Base-by-base conservation (phyloP, 2,888 invertebrate species). In the Pardosa pseudoannulata region DNA sequence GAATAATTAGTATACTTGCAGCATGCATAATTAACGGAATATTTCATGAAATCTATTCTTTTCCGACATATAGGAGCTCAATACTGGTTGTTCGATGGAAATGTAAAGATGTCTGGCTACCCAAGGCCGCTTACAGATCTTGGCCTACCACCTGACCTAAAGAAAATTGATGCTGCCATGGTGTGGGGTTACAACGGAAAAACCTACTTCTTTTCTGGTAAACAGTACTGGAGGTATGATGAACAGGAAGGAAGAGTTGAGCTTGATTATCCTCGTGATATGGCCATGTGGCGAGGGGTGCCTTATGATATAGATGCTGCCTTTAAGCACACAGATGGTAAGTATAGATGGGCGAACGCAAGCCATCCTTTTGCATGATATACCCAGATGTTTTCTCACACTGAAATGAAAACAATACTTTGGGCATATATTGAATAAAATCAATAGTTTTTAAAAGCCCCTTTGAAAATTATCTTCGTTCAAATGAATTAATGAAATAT, bases 241-340 rank as follows among this genome's bases (percentile, higher is more conserved):
- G 95, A 95, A 65, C 62, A 81, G 9, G 88, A 89, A 46, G 88
- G 89, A 23, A 72, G 80, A 23, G 89, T 98, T 28, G 98, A 98
- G 91, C 93, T 96, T 83, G 98, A 98, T 92, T 98, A 98, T 92
- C 98, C 98, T 0, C 94, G 98, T 70, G 96, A 97, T 91, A 98
- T 98, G 95, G 94, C 94, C 76, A 96, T 97, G 94, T 98, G 98
- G 96, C 94, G 94, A 90, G 98, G 98, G 1, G 95, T 98, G 39
- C 97, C 96, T 1, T 94, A 95, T 90, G 94, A 97, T 90, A 96
- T 98, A 80, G 97, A 98, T 91, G 95, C 97, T 65, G 98, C 97
- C 50, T 97, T 98, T 92, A 96, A 96, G 91, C 96, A 96, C 94
- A 95, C 94, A 92, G 95, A 97, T 91, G 96, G 97, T 95, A 93